Evolutionary conservation across 2,888 invertebrate species (phyloP), one percentile per base, ranked within the genome.

Genomic region (Oithona nana): DNA sequence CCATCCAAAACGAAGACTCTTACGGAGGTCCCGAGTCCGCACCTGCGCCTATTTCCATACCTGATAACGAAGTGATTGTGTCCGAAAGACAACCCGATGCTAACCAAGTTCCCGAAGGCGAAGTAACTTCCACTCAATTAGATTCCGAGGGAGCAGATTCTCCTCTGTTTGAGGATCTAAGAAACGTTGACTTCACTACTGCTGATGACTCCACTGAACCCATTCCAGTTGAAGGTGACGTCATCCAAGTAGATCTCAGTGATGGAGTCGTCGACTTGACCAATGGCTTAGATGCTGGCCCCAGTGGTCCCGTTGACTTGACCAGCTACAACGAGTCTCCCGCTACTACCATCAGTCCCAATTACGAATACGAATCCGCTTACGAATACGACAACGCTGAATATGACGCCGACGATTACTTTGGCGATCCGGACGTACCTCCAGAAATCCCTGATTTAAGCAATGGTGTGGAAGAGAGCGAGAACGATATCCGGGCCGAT

Each of bases 131-230:
- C 49, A 28, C 59, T 16, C 26, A 59, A 26, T n/a, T 48, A 20
- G 59, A 20, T 48, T 22, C 3, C 20, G 29, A 22, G 8, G 59
- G 50, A 16, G 28, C 16, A 29, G n/a, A 13, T 20, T 28, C 28
- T n/a, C 59, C 59, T 11, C 59, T 59, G n/a, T 59, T 59, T 49
- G 49, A 50, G 22, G 29, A 59, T 29, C 49, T 59, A 49, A 59
- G 59, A 50, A 28, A 59, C 3, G 29, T 22, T 50, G 59, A 28
- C 22, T 39, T 39, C 39, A 39, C 39, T 39, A 6, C 6, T 6
- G 39, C 39, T 39, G 39, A 39, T 16, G 39, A 11, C 8, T 11
- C 39, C 39, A 39, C 39, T 39, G 39, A 39, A 54, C 24, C 22
- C 3, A 20, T 20, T 24, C 24, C 54, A 54, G 24, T 26, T 26